A percentile compares a stretch with the other conserved stretches of the same genome.
Conservation (phyloP, 2,113 vertebrate species). For the Tragelaphus scriptus region DNA sequence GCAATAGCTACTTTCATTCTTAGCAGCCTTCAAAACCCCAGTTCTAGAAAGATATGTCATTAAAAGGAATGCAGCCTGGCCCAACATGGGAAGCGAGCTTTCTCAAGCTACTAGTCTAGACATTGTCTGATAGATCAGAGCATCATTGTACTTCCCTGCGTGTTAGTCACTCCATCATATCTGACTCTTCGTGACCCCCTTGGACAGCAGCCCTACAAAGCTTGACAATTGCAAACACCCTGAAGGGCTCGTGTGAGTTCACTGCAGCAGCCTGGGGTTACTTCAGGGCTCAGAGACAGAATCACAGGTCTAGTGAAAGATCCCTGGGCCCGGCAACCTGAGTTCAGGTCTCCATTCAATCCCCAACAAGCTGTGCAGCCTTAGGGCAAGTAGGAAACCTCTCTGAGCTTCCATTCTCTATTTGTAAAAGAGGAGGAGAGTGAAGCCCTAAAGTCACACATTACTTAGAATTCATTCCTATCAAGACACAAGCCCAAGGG, state of each 20-base stretch:
- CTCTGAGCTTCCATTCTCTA: neutral
- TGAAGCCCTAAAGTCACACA: neutral
- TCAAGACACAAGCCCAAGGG: neutral
- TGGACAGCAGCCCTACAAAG: neutral
- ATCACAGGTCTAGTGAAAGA: neutral
- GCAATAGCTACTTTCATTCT: neutral
- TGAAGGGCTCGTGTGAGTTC: accelerated
- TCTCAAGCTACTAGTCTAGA: neutral
- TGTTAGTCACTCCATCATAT: neutral
- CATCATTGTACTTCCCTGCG: neutral
- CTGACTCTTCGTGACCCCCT: neutral
- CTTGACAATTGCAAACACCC: neutral
- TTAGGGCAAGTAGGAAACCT: no score
- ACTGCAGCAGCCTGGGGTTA: accelerated
- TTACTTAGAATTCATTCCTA: neutral
- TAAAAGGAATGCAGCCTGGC: neutral
- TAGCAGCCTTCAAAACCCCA: neutral
- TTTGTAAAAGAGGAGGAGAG: neutral
- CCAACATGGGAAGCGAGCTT: neutral
- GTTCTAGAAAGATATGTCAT: neutral
- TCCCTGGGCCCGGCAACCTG: neutral
- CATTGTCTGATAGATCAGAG: neutral
- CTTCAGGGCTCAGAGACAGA: neutral
- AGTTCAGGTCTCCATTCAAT: neutral
- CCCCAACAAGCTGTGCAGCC: neutral